These are phyloP conservation scores for Umimayanthus chanpuru DNA, from an alignment of 92 coral and sea anemone genomes.

Conservation along the genomic window DNA sequence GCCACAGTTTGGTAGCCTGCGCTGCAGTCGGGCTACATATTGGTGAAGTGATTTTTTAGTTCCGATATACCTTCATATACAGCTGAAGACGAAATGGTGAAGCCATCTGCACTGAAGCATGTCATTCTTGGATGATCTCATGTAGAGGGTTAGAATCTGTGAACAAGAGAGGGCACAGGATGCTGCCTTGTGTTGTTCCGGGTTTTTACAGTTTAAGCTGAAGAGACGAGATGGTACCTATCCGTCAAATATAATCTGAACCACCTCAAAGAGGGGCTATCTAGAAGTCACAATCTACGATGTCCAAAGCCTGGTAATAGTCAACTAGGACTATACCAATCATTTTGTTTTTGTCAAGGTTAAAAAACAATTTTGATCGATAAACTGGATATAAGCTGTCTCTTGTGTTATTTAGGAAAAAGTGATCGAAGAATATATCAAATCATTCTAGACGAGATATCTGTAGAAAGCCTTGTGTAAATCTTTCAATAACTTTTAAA, in stretches of 20 bases:
- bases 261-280: conserved; percentile 34
- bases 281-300: conserved; percentile 47
- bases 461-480: too few relatives aligned
- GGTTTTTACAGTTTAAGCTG: conserved; percentile 14
- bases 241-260: conserved; percentile 49
- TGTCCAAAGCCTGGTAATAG: conserved; percentile 54
- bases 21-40: too few relatives aligned
- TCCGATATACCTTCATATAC: not conserved
- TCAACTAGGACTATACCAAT: conserved; percentile 52
- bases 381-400: too few relatives aligned
- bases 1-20: too few relatives aligned
- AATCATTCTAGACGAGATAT: too few relatives aligned
- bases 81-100: conserved; percentile 17
- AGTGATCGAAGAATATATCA: too few relatives aligned
- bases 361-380: not conserved
- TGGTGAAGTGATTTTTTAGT: not conserved
- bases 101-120: conserved; percentile 41
- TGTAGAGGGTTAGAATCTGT: conserved; percentile 27
- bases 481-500: too few relatives aligned
- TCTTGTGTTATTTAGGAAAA: too few relatives aligned
- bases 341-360: conserved; percentile 40
- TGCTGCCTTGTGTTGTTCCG: conserved; percentile 41
- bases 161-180: not conserved
- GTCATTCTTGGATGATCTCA: conserved; percentile 41
- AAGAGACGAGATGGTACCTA: conserved; percentile 55